Evolutionary conservation across 2,113 vertebrate species (phyloP).

Genomic region (Pterocles burchelli): DNA sequence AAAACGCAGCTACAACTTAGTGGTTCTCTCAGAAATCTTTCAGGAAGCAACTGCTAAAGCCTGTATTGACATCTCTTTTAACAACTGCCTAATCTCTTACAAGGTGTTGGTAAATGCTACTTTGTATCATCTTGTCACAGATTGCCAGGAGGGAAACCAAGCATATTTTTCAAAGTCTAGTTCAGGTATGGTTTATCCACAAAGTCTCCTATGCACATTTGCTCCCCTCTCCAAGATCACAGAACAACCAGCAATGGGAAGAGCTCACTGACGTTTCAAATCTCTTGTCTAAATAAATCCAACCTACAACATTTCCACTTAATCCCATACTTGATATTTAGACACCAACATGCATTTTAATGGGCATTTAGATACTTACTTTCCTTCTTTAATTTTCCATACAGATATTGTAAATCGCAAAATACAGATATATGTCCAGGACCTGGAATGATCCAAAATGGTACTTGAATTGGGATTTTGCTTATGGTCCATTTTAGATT

Average conservation of each 20-base stretch:
- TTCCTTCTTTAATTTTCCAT: background rate
- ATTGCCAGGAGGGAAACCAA: background rate
- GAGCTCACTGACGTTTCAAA: background rate
- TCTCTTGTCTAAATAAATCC: background rate
- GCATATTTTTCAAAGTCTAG: background rate
- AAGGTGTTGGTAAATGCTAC: background rate
- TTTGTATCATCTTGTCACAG: slow-evolving; percentile 15
- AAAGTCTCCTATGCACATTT: background rate
- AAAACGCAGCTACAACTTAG: background rate
- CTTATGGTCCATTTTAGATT: background rate
- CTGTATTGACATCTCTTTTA: slow-evolving; percentile 17
- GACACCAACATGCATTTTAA: background rate
- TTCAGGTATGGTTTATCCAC: background rate
- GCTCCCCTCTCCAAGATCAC: background rate
- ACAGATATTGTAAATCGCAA: background rate
- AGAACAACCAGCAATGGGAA: background rate
- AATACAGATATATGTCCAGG: background rate
- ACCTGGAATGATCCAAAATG: background rate
- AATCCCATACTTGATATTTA: background rate
- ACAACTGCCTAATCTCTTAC: slow-evolving; percentile 14
- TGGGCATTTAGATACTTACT: background rate
- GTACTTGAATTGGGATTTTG: background rate
- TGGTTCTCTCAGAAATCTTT: background rate
- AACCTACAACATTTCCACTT: background rate
- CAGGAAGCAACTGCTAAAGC: background rate